Evolutionary conservation across 35 echinoderm and acorn worm genomes (phyloP), one percentile per base, ranked within the genome.

Genomic region (Chiridota heheva): DNA sequence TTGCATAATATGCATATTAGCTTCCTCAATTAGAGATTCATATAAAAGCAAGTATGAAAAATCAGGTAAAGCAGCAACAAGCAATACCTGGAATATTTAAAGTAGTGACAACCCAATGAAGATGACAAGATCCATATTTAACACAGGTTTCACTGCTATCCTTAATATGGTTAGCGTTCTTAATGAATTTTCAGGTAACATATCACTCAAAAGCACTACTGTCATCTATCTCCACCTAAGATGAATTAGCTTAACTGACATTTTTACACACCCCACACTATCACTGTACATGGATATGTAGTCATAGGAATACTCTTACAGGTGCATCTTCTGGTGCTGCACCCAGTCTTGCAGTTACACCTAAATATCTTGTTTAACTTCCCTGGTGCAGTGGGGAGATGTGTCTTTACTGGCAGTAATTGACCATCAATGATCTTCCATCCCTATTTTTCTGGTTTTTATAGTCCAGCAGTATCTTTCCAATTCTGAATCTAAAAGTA

Each of bases 301-400:
- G 28, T 89, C 77, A 34, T 75, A 38, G 24, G 10, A 33, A 79
- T 58, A 20, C 76, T 69, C 57, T 60, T 84, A 72, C 88, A 84
- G 13, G 51, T 84, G 63, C 88, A 90, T n/a, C n/a, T n/a, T 70
- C 62, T 67, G 4, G 69, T 78, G 24, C 32, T 85, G 36, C 88
- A 90, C 7, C 53, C 81, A 15, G 81, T 78, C 46, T 77, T 51
- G 35, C 88, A 90, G 69, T 75, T 84, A 63, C n/a, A n/a, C n/a
- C n/a, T n/a, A n/a, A n/a, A n/a, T n/a, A n/a, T n/a, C n/a, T n/a
- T n/a, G n/a, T n/a, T n/a, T n/a, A n/a, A n/a, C n/a, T n/a, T n/a
- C n/a, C n/a, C n/a, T n/a, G n/a, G n/a, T n/a, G n/a, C n/a, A n/a
- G n/a, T n/a, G n/a, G n/a, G n/a, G n/a, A n/a, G n/a, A n/a, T n/a